These are phyloP conservation scores for Zosterops lateralis DNA, from an alignment of 2,113 vertebrate genomes.

Conservation along the genomic window DNA sequence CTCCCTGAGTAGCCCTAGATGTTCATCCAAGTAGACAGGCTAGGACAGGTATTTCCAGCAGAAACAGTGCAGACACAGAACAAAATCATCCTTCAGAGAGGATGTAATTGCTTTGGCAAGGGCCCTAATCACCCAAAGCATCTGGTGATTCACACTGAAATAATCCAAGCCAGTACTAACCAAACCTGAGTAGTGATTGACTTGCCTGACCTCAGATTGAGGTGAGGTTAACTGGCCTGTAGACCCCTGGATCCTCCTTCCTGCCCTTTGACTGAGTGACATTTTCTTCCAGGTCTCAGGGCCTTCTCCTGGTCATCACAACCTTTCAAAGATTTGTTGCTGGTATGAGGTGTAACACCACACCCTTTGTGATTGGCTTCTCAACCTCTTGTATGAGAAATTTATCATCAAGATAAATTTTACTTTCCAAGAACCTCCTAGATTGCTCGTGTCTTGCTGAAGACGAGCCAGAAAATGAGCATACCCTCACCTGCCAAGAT, in stretches of 20 bases:
- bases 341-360: background rate
- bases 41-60: background rate
- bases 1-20: background rate
- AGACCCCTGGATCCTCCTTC: background rate
- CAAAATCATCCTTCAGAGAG: background rate
- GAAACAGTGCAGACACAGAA: background rate
- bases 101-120: background rate
- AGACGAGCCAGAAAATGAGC: background rate
- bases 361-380: background rate
- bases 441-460: background rate
- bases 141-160: background rate
- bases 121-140: background rate
- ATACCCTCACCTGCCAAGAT: background rate
- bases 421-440: background rate
- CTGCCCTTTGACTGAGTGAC: background rate
- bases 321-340: background rate
- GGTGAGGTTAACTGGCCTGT: background rate
- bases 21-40: background rate
- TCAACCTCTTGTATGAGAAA: background rate
- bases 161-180: background rate
- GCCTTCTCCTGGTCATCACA: background rate
- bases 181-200: background rate
- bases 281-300: background rate
- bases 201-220: background rate
- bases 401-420: too few species aligned